Percentiles rank a stretch among this genome's conserved stretches.
Evolutionary conservation across 2,797 vertebrate species (phyloP).

Genomic region (Phoeniculus purpureus): DNA sequence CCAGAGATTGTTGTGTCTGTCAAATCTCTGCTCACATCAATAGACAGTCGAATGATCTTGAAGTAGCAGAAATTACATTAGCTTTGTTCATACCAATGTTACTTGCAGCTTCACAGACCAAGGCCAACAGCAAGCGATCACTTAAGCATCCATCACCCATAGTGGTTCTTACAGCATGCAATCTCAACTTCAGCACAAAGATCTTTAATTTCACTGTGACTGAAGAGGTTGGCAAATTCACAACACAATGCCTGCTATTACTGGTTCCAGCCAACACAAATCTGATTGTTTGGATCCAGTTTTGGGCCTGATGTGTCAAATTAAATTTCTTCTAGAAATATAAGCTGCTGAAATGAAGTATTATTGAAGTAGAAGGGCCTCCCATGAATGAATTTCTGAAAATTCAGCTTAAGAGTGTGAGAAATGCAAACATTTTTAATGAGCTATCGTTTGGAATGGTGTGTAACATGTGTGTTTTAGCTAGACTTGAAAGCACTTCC

Average conservation of each 20-base stretch:
- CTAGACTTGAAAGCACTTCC: neutral
- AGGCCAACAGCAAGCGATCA: constrained; percentile 51
- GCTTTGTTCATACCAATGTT: constrained; percentile 63
- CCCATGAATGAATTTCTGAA: neutral
- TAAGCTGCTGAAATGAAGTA: neutral
- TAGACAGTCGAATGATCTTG: constrained; percentile 49
- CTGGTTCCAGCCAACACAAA: constrained; percentile 26
- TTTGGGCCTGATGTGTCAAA: neutral
- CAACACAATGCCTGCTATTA: neutral
- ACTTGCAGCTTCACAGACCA: constrained; percentile 49
- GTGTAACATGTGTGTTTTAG: neutral
- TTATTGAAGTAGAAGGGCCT: neutral
- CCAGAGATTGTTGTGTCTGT: constrained; percentile 69
- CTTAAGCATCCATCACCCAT: constrained; percentile 58
- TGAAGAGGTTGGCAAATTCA: constrained; percentile 25
- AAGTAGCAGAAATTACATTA: constrained; percentile 55
- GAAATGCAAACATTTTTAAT: neutral
- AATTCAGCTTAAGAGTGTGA: neutral
- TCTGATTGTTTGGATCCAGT: neutral
- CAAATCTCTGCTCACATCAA: constrained; percentile 59
- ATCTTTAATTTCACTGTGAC: constrained; percentile 35
- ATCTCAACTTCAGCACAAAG: constrained; percentile 45
- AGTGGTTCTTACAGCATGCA: constrained; percentile 46
- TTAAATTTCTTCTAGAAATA: neutral
- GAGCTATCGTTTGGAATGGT: neutral